Evolutionary conservation across 2,797 vertebrate genomes (phyloP).

Genomic region (Tachyglossus aculeatus): DNA sequence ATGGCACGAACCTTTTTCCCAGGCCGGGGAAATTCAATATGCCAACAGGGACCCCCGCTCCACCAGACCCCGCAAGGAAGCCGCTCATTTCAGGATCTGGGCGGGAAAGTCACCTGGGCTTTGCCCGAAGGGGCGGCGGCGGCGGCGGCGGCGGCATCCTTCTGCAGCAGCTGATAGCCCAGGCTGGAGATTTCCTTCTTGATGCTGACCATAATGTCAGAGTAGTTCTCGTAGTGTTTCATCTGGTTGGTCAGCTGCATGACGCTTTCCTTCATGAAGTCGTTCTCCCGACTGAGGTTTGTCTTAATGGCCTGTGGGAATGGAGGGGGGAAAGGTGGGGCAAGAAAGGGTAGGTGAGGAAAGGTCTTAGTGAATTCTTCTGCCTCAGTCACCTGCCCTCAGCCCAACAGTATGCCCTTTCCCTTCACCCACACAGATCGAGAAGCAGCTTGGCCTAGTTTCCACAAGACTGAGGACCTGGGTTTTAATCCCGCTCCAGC

Average conservation of each 20-base stretch:
- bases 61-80: accelerated
- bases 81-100: too few relatives aligned
- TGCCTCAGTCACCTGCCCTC: too few relatives aligned
- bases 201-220: conserved; percentile 93
- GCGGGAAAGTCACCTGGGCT: conserved; percentile 89
- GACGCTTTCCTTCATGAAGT: conserved; percentile 90
- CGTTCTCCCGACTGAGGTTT: conserved; percentile 91
- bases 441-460: too few relatives aligned
- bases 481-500: too few relatives aligned
- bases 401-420: too few relatives aligned
- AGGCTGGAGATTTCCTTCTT: conserved; percentile 95
- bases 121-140: conserved; percentile 72
- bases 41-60: not conserved
- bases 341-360: accelerated
- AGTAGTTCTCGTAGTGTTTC: conserved; percentile 91
- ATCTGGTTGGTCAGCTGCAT: conserved; percentile 87
- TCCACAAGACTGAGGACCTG: too few relatives aligned
- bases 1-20: not conserved
- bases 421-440: too few relatives aligned
- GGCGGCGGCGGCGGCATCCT: conserved; percentile 70
- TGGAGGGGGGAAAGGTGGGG: accelerated
- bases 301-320: conserved; percentile 88
- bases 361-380: too few relatives aligned
- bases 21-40: not conserved
- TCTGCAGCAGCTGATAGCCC: conserved; percentile 93